Percentiles rank a stretch among this genome's conserved stretches.
Evolutionary conservation across 2,113 vertebrate genomes (phyloP).

Genomic region (Brachyhypopomus gauderio): DNA sequence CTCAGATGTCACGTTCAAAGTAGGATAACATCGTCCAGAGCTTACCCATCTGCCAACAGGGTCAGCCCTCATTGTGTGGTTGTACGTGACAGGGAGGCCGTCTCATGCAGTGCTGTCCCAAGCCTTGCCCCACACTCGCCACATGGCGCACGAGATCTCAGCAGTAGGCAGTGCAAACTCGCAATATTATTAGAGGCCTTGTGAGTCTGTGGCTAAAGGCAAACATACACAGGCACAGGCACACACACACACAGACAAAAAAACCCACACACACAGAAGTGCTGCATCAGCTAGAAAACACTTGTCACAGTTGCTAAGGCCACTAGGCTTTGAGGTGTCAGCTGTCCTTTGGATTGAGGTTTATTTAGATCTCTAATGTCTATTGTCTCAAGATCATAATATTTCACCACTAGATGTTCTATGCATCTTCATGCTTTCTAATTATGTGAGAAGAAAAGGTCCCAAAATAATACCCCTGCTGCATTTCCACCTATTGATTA

Average conservation of each 20-base stretch:
- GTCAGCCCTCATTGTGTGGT: conserved; percentile 28
- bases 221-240: background rate
- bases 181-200: conserved; percentile 50
- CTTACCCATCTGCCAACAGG: conserved; percentile 32
- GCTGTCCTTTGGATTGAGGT: conserved; percentile 27
- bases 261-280: conserved; percentile 14
- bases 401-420: background rate
- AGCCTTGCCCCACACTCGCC: conserved; percentile 29
- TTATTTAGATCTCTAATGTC: conserved; percentile 10
- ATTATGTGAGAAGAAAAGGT: no score
- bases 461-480: no score
- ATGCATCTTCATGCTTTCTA: background rate
- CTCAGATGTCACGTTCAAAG: conserved; percentile 57
- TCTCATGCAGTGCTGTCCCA: conserved; percentile 37
- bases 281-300: conserved; percentile 21
- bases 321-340: conserved; percentile 23
- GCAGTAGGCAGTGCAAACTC: conserved; percentile 36
- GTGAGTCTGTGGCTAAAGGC: conserved; percentile 11
- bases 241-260: no score
- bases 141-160: conserved; percentile 26
- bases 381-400: background rate
- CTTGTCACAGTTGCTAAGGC: conserved; percentile 28
- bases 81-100: conserved; percentile 1
- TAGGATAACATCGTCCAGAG: conserved; percentile 41
- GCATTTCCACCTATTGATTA: no score